Conservation (phyloP, 2,113 vertebrate genomes). For the Lota lota region DNA sequence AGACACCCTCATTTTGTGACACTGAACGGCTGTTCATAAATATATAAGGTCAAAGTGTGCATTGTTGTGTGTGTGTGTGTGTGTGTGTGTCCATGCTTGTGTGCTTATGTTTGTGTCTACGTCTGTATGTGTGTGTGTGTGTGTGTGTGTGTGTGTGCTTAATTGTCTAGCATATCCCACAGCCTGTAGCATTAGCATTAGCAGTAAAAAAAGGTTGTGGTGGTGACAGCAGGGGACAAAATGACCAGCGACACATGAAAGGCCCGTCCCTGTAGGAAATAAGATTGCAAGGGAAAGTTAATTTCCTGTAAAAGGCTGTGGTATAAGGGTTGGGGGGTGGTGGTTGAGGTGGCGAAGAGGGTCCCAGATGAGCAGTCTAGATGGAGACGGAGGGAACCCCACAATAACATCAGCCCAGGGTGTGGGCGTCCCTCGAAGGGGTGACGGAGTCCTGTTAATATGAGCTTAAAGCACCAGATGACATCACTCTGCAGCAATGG, state of each 20-base stretch:
- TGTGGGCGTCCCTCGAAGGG: conserved; percentile 37
- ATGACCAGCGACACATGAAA: conserved; percentile 65
- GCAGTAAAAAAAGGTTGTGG: conserved; percentile 48
- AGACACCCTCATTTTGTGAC: neutral
- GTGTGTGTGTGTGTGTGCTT: neutral
- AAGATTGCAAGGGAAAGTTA: conserved; percentile 62
- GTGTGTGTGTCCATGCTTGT: neutral
- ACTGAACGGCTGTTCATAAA: neutral
- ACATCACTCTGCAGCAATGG: conserved; percentile 66
- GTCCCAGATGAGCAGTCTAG: conserved; percentile 2
- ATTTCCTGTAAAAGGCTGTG: conserved; percentile 61
- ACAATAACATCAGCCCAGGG: conserved; percentile 43
- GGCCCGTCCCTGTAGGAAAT: conserved; percentile 66
- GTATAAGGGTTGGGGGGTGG: neutral
- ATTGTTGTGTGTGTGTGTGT: neutral
- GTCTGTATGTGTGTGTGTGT: conserved; percentile 10
- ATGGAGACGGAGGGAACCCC: conserved; percentile 40
- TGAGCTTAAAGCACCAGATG: conserved; percentile 62
- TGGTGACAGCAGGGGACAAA: conserved; percentile 53
- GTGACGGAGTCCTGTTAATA: conserved; percentile 53
- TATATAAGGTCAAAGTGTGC: neutral
- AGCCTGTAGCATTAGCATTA: conserved; percentile 19
- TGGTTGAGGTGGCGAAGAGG: neutral
- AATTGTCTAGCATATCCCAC: neutral
- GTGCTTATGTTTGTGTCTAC: neutral